Conservation (phyloP, 2,888 invertebrate genomes). For the Meganola albula region DNA sequence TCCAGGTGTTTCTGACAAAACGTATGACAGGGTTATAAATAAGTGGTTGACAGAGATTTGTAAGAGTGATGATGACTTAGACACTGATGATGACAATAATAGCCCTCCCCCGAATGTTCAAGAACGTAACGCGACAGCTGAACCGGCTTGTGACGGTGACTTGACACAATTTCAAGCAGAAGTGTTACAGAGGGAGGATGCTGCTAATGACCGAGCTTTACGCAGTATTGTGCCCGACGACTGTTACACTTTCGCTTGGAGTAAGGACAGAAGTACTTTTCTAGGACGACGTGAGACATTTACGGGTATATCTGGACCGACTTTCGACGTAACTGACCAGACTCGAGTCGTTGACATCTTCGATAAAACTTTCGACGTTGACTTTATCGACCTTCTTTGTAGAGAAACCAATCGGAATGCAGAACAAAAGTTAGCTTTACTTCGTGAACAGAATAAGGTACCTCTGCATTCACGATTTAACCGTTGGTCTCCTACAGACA, state of each 20-base stretch:
- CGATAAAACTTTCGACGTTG: conserved; percentile 8
- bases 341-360: conserved; percentile 11
- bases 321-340: conserved; percentile 5
- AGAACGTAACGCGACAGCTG: conserved; percentile 2
- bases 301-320: conserved; percentile 8
- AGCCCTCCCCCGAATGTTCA: neutral
- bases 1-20: conserved; percentile 4
- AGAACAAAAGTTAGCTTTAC: conserved; percentile 1
- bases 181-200: conserved; percentile 4
- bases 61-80: conserved; percentile 6
- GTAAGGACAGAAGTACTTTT: conserved; percentile 5
- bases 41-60: conserved; percentile 5
- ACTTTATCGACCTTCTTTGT: conserved; percentile 7
- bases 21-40: neutral
- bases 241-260: conserved; percentile 8
- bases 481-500: conserved; percentile 17
- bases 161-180: conserved; percentile 1
- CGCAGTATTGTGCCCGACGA: conserved; percentile 7
- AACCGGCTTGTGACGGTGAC: conserved; percentile 5
- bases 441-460: conserved; percentile 4
- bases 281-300: conserved; percentile 8
- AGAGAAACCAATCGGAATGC: conserved; percentile 5
- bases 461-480: neutral
- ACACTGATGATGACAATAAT: conserved; percentile 3
- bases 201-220: conserved; percentile 8